Percentiles rank a stretch among this genome's conserved stretches.
Conservation (phyloP, 2,888 invertebrate genomes). For the Pomacea canaliculata region DNA sequence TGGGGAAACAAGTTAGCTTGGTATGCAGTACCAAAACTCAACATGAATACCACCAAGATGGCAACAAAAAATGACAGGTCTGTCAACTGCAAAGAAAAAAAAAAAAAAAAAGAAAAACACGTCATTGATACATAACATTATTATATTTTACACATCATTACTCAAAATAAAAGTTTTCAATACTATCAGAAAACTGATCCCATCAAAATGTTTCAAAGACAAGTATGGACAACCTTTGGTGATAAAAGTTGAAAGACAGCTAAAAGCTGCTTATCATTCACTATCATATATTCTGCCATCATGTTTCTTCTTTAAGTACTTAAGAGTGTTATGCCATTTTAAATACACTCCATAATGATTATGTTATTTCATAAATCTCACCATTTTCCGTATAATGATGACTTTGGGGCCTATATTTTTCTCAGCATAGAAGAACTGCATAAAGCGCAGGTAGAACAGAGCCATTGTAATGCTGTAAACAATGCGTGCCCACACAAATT, state of each 20-base stretch:
- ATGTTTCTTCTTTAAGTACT: too few species aligned
- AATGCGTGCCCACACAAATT: slow-evolving; percentile 60
- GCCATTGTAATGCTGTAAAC: slow-evolving; percentile 63
- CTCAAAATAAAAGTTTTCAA: too few species aligned
- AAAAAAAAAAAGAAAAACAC: background rate
- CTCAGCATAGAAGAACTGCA: slow-evolving; percentile 66
- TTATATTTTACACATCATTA: background rate
- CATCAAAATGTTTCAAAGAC: background rate
- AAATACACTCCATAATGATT: too few species aligned
- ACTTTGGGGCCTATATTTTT: slow-evolving; percentile 69
- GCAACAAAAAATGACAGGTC: slow-evolving; percentile 69
- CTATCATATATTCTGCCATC: too few species aligned
- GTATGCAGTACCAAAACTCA: slow-evolving; percentile 69
- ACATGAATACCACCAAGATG: slow-evolving; percentile 69
- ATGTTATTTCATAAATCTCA: slow-evolving; percentile 36
- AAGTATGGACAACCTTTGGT: background rate
- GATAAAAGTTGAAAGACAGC: too few species aligned
- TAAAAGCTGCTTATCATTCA: too few species aligned
- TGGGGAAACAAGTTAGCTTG: slow-evolving; percentile 69
- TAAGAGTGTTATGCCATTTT: too few species aligned
- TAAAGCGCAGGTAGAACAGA: slow-evolving; percentile 65
- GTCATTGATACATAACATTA: background rate
- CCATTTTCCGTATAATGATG: slow-evolving; percentile 69
- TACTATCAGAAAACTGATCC: too few species aligned
- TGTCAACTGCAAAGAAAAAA: slow-evolving; percentile 51